Conservation (phyloP, 2,888 invertebrate species). For the Subacronicta megacephala region DNA sequence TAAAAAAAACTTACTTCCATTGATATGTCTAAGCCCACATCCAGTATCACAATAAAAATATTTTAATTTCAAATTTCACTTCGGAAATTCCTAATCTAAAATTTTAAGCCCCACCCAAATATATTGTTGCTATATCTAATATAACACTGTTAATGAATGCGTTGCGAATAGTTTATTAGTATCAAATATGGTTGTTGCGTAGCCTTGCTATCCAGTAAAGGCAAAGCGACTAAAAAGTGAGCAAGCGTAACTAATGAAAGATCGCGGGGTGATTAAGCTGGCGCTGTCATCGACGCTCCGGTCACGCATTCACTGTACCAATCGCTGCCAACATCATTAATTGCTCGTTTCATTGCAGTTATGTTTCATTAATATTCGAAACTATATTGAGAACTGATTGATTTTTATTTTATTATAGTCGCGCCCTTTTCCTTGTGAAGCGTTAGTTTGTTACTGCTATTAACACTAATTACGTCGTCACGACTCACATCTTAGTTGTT, state of each 20-base stretch:
- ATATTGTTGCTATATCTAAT: conserved; percentile 7
- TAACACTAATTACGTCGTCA: conserved; percentile 38
- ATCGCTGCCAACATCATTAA: conserved; percentile 81
- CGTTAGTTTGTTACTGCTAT: conserved; percentile 22
- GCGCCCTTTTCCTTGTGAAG: conserved; percentile 20
- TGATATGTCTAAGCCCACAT: conserved; percentile 20
- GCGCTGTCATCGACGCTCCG: conserved; percentile 76
- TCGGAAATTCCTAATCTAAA: conserved; percentile 8
- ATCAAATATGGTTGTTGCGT: conserved; percentile 47
- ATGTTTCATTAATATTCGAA: conserved; percentile 82
- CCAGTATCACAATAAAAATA: conserved; percentile 22
- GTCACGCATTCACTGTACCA: conserved; percentile 61
- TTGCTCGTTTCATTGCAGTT: conserved; percentile 82
- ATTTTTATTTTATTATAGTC: conserved; percentile 59
- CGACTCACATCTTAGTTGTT: conserved; percentile 21
- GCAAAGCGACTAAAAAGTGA: conserved; percentile 67
- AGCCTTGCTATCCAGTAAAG: conserved; percentile 58
- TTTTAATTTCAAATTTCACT: conserved; percentile 18
- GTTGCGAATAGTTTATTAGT: conserved; percentile 20
- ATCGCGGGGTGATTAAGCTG: conserved; percentile 80
- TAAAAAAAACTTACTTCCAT: conserved; percentile 41
- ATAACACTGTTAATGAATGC: conserved; percentile 12
- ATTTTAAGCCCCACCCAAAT: conserved; percentile 5
- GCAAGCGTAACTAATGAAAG: conserved; percentile 83
- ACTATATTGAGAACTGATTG: conserved; percentile 69